phyloP scores from a whole-genome alignment of 2,888 invertebrate genomes.

The Chrysina gloriosa region DNA sequence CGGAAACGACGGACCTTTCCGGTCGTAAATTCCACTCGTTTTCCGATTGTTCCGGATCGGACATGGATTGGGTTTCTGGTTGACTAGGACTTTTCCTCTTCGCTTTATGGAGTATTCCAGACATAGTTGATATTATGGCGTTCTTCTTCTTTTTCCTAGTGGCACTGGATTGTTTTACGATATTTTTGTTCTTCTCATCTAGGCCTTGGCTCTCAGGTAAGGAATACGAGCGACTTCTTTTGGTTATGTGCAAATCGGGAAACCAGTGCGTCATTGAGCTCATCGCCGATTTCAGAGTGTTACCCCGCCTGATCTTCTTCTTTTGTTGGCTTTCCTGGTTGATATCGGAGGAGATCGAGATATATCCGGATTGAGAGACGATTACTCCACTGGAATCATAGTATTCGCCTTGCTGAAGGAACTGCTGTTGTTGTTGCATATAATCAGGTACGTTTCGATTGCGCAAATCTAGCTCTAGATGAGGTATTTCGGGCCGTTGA shows the following conservation, averaged over 20 bases:
- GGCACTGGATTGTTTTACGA: constrained; percentile 47
- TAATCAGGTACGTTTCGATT: constrained; percentile 69
- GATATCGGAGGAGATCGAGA: constrained; percentile 78
- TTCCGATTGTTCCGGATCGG: constrained; percentile 83
- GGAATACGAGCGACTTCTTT: constrained; percentile 84
- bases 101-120: constrained; percentile 87
- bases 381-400: constrained; percentile 73
- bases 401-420: constrained; percentile 55
- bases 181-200: constrained; percentile 64
- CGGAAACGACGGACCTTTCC: constrained; percentile 78
- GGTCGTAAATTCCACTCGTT: constrained; percentile 75
- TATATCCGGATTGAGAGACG: constrained; percentile 82
- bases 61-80: constrained; percentile 73
- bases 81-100: constrained; percentile 74
- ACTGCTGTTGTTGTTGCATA: constrained; percentile 55
- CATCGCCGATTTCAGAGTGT: constrained; percentile 82
- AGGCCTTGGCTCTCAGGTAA: constrained; percentile 74
- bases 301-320: constrained; percentile 76
- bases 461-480: constrained; percentile 64
- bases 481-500: constrained; percentile 63
- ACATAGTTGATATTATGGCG: constrained; percentile 84
- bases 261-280: constrained; percentile 83
- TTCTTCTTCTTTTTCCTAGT: constrained; percentile 80
- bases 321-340: constrained; percentile 69
- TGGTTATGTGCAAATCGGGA: constrained; percentile 82